Evolutionary conservation across 1,140 invertebrate species (phyloP).

Genomic region (Frieseomelitta varia): DNA sequence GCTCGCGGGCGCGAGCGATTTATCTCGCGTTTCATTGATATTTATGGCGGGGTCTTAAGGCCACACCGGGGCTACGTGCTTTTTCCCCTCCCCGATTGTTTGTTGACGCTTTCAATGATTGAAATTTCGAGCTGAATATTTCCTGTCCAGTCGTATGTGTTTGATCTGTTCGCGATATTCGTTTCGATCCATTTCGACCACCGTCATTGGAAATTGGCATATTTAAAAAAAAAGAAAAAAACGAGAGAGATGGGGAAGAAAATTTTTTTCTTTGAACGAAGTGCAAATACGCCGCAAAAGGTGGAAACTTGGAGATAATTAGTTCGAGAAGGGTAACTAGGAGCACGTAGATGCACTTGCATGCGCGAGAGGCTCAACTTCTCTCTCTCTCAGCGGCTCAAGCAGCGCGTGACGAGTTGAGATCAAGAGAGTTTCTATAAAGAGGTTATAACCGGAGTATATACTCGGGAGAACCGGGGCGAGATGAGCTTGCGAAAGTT

Average conservation of each 20-base stretch:
- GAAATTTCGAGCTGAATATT: neutral
- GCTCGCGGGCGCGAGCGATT: neutral
- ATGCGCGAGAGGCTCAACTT: neutral
- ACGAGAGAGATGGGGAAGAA: too few relatives aligned
- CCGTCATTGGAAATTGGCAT: neutral
- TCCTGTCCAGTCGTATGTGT: neutral
- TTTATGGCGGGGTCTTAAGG: neutral
- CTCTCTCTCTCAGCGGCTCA: neutral
- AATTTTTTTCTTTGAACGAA: too few relatives aligned
- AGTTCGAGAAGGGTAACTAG: neutral
- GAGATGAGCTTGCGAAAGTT: neutral
- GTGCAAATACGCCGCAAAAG: too few relatives aligned
- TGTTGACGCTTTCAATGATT: neutral
- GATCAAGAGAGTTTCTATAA: neutral
- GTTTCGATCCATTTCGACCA: too few relatives aligned
- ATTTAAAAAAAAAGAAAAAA: neutral
- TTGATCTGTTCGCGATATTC: neutral
- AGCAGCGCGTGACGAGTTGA: neutral
- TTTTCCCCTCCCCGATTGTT: fast-evolving
- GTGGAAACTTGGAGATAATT: neutral
- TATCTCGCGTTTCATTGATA: neutral
- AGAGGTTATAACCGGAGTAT: neutral
- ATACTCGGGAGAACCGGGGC: neutral
- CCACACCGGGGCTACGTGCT: neutral
- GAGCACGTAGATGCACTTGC: neutral